A percentile compares a stretch with the other conserved stretches of the same genome.
Conservation (phyloP, 2,113 vertebrate species). For the Anthoscopus minutus region DNA sequence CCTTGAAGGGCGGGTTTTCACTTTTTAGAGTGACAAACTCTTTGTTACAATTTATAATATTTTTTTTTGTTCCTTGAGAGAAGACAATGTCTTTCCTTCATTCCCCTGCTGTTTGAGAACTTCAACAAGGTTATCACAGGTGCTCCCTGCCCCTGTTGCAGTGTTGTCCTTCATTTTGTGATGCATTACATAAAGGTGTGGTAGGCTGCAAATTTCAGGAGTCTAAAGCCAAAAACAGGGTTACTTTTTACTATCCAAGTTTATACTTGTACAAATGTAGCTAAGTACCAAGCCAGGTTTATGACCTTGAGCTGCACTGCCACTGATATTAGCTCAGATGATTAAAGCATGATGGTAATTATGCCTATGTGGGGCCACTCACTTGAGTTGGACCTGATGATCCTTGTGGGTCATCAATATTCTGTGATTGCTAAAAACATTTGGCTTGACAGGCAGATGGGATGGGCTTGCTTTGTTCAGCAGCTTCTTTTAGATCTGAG, state of each 20-base stretch:
- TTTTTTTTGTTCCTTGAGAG: neutral
- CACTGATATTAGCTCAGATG: neutral
- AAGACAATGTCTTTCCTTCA: neutral
- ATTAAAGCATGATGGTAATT: neutral
- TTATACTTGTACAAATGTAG: neutral
- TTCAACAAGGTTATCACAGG: neutral
- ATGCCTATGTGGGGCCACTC: neutral
- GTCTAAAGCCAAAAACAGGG: neutral
- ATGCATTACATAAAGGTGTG: neutral
- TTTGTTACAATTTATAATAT: neutral
- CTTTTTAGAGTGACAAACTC: too few relatives aligned
- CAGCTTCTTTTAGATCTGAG: neutral
- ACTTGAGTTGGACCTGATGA: neutral
- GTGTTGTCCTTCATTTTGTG: neutral
- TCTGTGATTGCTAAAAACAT: neutral
- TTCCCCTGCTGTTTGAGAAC: neutral
- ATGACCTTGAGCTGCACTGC: neutral
- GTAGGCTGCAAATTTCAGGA: neutral
- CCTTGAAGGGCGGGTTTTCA: too few relatives aligned
- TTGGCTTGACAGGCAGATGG: neutral
- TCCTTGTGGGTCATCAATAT: neutral
- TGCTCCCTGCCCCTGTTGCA: neutral
- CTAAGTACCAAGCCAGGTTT: neutral
- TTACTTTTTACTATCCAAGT: neutral
- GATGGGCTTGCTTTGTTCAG: fast-evolving